Evolutionary conservation across 2,113 vertebrate species (phyloP).

Genomic region (Tangachromis dhanisi): DNA sequence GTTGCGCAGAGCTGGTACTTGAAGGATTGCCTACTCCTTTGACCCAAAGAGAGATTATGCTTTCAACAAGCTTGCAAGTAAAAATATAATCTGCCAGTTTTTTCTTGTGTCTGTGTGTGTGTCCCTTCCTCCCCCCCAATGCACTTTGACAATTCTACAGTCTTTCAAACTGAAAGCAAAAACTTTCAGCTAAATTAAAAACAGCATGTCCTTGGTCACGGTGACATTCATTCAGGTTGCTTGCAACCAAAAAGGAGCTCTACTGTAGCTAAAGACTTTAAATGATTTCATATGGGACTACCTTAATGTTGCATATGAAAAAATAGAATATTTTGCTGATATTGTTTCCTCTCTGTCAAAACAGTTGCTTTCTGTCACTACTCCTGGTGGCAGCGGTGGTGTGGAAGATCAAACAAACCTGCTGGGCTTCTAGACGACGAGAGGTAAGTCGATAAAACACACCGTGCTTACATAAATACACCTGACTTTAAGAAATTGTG

Average conservation of each 20-base stretch:
- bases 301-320: background rate
- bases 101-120: background rate
- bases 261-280: background rate
- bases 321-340: background rate
- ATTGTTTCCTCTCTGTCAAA: background rate
- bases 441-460: slow-evolving; percentile 76
- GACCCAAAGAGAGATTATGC: background rate
- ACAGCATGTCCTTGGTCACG: background rate
- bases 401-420: slow-evolving; percentile 99
- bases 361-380: slow-evolving; percentile 94
- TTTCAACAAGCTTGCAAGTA: background rate
- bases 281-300: background rate
- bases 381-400: slow-evolving; percentile 98
- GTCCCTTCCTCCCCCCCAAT: background rate
- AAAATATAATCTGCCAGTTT: background rate
- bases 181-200: background rate
- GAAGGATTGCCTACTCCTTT: background rate
- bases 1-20: background rate
- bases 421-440: slow-evolving; percentile 97
- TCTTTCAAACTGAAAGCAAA: background rate
- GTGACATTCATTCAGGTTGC: background rate
- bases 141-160: background rate
- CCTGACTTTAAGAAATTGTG: background rate
- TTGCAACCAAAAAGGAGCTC: background rate
- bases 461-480: background rate